Evolutionary conservation across 1,140 invertebrate genomes (phyloP).

Genomic region (Lepidotrigona ventralis): DNA sequence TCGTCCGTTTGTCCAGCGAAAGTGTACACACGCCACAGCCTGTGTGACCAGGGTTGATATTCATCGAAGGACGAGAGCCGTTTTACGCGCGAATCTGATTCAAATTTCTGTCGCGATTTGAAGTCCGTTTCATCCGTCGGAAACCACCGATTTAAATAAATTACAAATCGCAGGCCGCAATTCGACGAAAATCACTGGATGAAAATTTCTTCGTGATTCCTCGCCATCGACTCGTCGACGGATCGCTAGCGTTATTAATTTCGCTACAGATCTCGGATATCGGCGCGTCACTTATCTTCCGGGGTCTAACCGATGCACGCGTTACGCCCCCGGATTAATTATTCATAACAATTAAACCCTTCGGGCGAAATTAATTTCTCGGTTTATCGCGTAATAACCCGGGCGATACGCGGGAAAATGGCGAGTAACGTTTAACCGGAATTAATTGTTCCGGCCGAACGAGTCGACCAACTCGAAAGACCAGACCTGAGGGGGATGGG

Average conservation of each 20-base stretch:
- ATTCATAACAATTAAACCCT: slow-evolving; percentile 44
- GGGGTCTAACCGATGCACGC: neutral
- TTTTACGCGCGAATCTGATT: neutral
- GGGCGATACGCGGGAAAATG: neutral
- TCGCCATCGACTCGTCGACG: neutral
- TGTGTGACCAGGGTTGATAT: too few species aligned
- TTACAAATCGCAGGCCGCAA: neutral
- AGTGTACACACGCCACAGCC: neutral
- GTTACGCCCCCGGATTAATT: slow-evolving; percentile 1
- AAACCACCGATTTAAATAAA: neutral
- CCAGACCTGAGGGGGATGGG: neutral
- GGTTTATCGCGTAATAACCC: slow-evolving; percentile 41
- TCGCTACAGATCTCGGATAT: neutral
- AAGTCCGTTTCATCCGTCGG: neutral
- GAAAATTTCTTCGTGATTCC: neutral
- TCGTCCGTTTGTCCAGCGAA: slow-evolving; percentile 15
- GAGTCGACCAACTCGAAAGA: slow-evolving; percentile 37
- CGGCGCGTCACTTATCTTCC: slow-evolving; percentile 16
- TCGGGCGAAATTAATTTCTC: slow-evolving; percentile 37
- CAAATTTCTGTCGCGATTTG: neutral
- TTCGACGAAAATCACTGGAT: neutral
- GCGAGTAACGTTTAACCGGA: slow-evolving; percentile 29
- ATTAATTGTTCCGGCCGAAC: slow-evolving; percentile 42
- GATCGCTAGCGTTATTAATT: neutral
- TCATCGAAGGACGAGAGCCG: neutral